Evolutionary conservation across 35 echinoderm and acorn worm genomes (phyloP).

Genomic region (Heliocidaris tuberculata): DNA sequence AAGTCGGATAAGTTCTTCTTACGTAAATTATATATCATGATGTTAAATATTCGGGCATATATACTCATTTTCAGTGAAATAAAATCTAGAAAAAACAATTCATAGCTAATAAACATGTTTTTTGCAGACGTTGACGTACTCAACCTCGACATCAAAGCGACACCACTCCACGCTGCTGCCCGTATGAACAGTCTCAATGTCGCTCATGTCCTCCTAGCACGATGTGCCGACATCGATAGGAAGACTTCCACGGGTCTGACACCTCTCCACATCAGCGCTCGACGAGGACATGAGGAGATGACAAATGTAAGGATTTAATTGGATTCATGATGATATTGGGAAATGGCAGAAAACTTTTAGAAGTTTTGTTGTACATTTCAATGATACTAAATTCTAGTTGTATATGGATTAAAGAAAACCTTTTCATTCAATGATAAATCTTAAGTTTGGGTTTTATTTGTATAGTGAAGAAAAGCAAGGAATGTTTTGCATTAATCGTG

Average conservation of each 20-base stretch:
- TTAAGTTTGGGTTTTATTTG: too few relatives aligned
- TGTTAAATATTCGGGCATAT: too few relatives aligned
- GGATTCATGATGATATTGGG: not conserved
- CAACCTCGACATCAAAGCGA: not conserved
- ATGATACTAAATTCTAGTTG: too few relatives aligned
- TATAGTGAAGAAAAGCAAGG: too few relatives aligned
- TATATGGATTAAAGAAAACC: too few relatives aligned
- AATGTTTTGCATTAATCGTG: too few relatives aligned
- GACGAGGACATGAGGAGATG: constrained; percentile 27
- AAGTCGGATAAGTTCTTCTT: too few relatives aligned
- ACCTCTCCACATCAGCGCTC: constrained; percentile 46
- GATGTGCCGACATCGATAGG: constrained; percentile 25
- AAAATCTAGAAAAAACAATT: not conserved
- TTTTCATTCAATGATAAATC: too few relatives aligned
- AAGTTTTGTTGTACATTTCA: too few relatives aligned
- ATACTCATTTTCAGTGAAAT: not conserved
- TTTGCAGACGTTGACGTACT: constrained; percentile 41
- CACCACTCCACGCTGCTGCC: constrained; percentile 50
- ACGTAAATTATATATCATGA: too few relatives aligned
- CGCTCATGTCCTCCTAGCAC: constrained; percentile 21
- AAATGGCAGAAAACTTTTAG: too few relatives aligned
- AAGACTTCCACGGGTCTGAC: constrained; percentile 13
- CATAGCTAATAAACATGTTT: not conserved
- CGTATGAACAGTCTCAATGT: constrained; percentile 39
- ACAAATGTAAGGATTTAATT: not conserved